Evolutionary conservation across 2,797 vertebrate genomes (phyloP).

Genomic region (Danio jaintianensis): DNA sequence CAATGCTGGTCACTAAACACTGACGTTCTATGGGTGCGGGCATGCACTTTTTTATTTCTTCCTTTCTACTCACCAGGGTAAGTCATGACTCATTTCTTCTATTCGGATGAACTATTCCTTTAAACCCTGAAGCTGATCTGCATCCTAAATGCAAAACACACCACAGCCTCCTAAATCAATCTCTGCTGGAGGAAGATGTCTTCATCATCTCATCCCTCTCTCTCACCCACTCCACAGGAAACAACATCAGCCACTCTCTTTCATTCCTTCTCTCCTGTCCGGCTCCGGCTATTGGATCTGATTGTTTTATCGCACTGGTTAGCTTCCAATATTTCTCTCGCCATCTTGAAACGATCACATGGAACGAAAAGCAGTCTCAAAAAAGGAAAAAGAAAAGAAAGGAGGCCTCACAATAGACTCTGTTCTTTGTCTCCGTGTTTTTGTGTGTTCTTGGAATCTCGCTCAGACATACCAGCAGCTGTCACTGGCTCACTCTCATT

Average conservation of each 20-base stretch:
- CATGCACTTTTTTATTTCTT: no score
- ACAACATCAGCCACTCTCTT: slow-evolving; percentile 5
- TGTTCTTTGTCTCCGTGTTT: slow-evolving; percentile 53
- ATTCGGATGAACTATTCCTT: no score
- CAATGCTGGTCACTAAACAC: no score
- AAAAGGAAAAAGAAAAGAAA: slow-evolving; percentile 28
- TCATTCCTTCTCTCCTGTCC: neutral
- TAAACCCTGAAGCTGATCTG: slow-evolving; percentile 33
- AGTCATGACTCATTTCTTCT: no score
- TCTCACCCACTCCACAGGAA: slow-evolving; percentile 16
- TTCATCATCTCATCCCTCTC: neutral
- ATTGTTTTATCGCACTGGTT: slow-evolving; percentile 29
- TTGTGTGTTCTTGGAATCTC: slow-evolving; percentile 70
- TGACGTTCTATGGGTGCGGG: no score
- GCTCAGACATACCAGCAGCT: slow-evolving; percentile 76
- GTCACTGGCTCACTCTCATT: slow-evolving; percentile 70
- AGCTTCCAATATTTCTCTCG: slow-evolving; percentile 46
- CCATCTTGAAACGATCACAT: slow-evolving; percentile 56
- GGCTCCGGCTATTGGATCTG: slow-evolving; percentile 36
- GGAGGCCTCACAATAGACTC: slow-evolving; percentile 54
- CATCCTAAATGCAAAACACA: slow-evolving; percentile 15
- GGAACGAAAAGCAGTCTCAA: slow-evolving; percentile 43
- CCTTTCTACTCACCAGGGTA: no score
- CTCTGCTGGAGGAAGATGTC: neutral
- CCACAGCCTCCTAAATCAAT: neutral